A percentile compares a stretch with the other conserved stretches of the same genome.
These are phyloP conservation scores for Nannobrachium achirus DNA, from an alignment of 2,113 vertebrate species.

Conservation along the genomic window DNA sequence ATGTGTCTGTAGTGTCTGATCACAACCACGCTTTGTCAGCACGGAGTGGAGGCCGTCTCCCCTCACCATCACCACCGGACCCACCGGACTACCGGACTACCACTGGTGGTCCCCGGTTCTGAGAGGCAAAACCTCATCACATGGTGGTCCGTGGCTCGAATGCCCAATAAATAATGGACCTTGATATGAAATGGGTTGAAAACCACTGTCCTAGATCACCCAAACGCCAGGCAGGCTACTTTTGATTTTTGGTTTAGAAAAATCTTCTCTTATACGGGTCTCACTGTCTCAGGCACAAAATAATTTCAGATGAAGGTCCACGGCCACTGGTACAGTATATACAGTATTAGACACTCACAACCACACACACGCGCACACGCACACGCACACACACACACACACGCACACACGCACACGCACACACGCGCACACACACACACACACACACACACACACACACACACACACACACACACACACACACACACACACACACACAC, in stretches of 20 bases:
- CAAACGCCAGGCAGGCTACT: too few species aligned
- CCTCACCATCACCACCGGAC: constrained; percentile 36
- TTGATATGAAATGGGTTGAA: too few species aligned
- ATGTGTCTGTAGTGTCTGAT: constrained; percentile 83
- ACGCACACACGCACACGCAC: constrained; percentile 21
- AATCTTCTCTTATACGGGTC: too few species aligned
- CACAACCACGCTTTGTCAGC: constrained; percentile 79
- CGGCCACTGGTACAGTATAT: not conserved
- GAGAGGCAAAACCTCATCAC: too few species aligned
- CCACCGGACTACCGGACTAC: too few species aligned
- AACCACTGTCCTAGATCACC: too few species aligned
- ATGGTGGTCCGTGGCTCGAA: too few species aligned
- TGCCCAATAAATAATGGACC: too few species aligned
- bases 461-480: constrained; percentile 21
- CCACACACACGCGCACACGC: not conserved
- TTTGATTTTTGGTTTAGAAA: too few species aligned
- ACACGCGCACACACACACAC: constrained; percentile 33
- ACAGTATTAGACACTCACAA: not conserved
- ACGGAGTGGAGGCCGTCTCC: constrained; percentile 54
- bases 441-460: not conserved
- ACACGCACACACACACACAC: constrained; percentile 23
- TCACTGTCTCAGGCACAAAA: too few species aligned
- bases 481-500: constrained; percentile 22
- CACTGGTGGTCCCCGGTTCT: too few species aligned
- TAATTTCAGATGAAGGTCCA: not conserved